Percentiles rank a stretch among this genome's conserved stretches.
Conservation (phyloP, 2,888 invertebrate genomes). For the Callyntrura guangdongensis region DNA sequence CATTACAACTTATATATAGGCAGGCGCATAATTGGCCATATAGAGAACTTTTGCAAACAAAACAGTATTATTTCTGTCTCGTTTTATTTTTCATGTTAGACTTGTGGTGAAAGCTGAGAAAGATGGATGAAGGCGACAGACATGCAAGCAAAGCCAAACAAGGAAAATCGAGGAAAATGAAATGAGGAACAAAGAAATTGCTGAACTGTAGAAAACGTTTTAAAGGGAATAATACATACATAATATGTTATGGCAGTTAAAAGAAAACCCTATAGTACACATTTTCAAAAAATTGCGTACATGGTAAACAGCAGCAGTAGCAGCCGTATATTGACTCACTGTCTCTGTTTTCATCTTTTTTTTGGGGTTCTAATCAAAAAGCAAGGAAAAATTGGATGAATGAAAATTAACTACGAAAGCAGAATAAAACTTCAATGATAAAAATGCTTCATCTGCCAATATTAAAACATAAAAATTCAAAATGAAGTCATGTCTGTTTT, state of each 20-base stretch:
- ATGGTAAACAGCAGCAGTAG: background rate
- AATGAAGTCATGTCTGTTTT: background rate
- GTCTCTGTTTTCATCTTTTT: background rate
- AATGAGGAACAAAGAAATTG: conserved; percentile 56
- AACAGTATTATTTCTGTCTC: conserved; percentile 26
- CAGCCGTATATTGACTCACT: conserved; percentile 3
- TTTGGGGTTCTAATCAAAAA: conserved; percentile 2
- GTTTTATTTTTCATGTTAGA: conserved; percentile 12
- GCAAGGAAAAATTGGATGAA: background rate
- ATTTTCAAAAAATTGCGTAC: background rate
- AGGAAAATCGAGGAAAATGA: conserved; percentile 47
- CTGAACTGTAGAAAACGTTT: conserved; percentile 64
- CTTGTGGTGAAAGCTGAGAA: conserved; percentile 69
- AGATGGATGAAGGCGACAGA: conserved; percentile 68
- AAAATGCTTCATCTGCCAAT: conserved; percentile 25
- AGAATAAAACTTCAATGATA: background rate
- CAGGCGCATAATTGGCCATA: background rate
- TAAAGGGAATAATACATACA: background rate
- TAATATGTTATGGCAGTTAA: background rate
- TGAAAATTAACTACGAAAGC: background rate
- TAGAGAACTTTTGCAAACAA: conserved; percentile 32
- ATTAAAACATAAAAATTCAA: background rate
- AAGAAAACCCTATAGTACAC: background rate
- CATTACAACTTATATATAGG: background rate
- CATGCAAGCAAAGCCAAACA: conserved; percentile 49